Evolutionary conservation across 2,888 invertebrate species (phyloP), one percentile per base, ranked within the genome.

Genomic region (Tetramorium bicarinatum): DNA sequence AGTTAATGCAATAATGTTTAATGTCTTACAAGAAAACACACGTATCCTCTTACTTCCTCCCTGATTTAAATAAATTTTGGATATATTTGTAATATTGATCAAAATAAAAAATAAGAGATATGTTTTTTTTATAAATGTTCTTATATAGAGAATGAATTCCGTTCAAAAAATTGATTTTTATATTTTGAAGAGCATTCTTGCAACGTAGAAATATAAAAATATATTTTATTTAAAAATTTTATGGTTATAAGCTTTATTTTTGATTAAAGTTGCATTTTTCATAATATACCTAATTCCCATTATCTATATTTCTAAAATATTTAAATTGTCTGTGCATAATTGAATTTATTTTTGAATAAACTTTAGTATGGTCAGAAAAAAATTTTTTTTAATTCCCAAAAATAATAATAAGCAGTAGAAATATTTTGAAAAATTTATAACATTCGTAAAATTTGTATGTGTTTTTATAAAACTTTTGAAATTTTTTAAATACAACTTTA

Each of bases 111-210:
- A 41, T 41, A 13, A n/a, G 21, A 62, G 11, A 38, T 6, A 41
- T 64, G 38, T 66, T 44, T 62, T 44, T 62, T 44, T 66, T 44
- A 15, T 25, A 44, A 66, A 66, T 44, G 8, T 25, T 64, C 41
- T 64, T 64, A 41, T 21, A 13, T 7, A 44, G 21, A 44, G 25
- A 0, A 66, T 44, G 0, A 66, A 21, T 21, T 9, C n/a, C 52
- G 9, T 52, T 52, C 18, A 59, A 18, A 64, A 15, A 8, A 13
- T 34, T 0, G 9, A 11, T 41, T 64, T n/a, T 15, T 44, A 2
- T 21, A 2, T 15, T 44, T 44, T 25, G 15, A 21, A 64, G 64
- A 64, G 64, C 13, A 25, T 41, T 62, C n/a, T 64, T 64, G 44
- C 6, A 64, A 44, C 15, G 8, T 25, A 25, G 15, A 61, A 0